phyloP scores from a whole-genome alignment of 1,140 invertebrate species.

The Octopus sinensis region DNA sequence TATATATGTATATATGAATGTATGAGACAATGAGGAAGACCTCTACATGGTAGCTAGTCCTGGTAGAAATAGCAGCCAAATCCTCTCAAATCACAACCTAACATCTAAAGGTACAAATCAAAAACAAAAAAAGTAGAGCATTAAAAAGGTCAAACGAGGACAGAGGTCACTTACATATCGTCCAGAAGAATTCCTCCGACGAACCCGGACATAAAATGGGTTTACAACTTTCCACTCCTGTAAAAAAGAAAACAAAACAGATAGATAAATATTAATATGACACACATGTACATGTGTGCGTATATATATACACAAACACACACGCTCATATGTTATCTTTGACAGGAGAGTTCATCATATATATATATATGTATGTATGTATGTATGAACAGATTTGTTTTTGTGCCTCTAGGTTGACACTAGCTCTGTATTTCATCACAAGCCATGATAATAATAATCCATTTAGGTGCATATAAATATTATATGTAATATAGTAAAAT shows the following conservation, averaged over 20 bases:
- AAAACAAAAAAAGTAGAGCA: too few relatives aligned
- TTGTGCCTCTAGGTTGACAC: background rate
- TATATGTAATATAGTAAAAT: background rate
- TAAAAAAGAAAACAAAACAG: conserved; percentile 28
- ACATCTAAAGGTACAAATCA: too few relatives aligned
- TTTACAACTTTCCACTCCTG: conserved; percentile 98
- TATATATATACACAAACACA: background rate
- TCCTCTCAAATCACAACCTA: too few relatives aligned
- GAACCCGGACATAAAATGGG: conserved; percentile 80
- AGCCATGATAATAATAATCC: background rate
- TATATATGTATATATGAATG: too few relatives aligned
- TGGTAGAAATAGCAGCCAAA: too few relatives aligned
- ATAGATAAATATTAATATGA: conserved; percentile 12
- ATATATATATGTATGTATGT: background rate
- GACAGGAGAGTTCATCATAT: background rate
- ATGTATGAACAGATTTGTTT: background rate
- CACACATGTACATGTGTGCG: background rate
- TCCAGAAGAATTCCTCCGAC: conserved; percentile 78
- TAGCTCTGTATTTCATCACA: background rate
- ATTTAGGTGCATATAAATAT: background rate
- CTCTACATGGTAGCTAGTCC: too few relatives aligned
- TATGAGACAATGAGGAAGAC: too few relatives aligned
- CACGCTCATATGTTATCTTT: background rate
- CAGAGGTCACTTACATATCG: conserved; percentile 64
- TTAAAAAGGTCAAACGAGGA: background rate